phyloP scores from a whole-genome alignment of 2,797 vertebrate species.

The Adelosebastes latens region DNA sequence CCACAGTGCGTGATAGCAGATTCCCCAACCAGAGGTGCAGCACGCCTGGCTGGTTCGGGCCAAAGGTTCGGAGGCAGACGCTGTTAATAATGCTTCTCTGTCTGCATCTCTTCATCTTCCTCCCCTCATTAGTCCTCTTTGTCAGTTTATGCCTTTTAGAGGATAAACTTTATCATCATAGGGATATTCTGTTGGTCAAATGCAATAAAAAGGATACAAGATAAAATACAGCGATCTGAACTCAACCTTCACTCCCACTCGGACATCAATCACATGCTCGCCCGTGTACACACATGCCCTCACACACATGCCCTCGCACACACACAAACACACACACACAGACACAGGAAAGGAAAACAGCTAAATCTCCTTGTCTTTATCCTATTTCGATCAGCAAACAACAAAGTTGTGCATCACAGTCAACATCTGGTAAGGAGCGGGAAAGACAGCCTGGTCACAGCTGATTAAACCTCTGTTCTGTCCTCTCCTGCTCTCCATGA shows the following conservation, averaged over 20 bases:
- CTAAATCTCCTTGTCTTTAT: neutral
- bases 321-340: neutral
- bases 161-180: constrained; percentile 61
- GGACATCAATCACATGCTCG: constrained; percentile 42
- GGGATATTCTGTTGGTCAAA: constrained; percentile 52
- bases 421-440: constrained; percentile 6
- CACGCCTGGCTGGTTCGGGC: neutral
- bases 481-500: neutral
- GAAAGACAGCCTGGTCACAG: constrained; percentile 10
- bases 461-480: constrained; percentile 2
- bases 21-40: constrained; percentile 1
- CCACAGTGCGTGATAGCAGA: neutral
- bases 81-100: constrained; percentile 39
- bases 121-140: constrained; percentile 55
- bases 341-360: neutral
- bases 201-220: constrained; percentile 52
- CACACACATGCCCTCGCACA: too few species aligned
- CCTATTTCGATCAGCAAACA: neutral
- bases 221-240: constrained; percentile 56
- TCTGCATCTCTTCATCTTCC: constrained; percentile 44
- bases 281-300: neutral
- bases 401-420: neutral
- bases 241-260: constrained; percentile 37
- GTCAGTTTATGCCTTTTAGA: constrained; percentile 49
- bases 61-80: constrained; percentile 45